Evolutionary conservation across 2,888 invertebrate genomes (phyloP).

Genomic region (Rhorus exstirpatorius): DNA sequence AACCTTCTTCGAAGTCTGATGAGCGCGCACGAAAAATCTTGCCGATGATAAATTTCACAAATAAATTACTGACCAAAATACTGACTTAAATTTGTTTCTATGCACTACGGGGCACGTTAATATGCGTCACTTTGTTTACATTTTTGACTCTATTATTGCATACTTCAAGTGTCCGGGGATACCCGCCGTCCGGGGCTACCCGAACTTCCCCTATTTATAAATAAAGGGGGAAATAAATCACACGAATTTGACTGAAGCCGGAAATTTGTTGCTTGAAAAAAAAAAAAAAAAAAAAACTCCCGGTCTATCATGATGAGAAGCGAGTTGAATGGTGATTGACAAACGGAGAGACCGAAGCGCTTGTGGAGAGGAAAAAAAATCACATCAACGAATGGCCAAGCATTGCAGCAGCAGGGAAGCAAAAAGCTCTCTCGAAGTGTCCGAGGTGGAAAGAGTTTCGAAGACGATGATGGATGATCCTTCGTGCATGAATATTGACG

Average conservation of each 20-base stretch:
- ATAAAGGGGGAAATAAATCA: neutral
- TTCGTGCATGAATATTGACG: constrained; percentile 52
- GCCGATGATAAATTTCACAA: no score
- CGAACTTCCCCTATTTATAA: no score
- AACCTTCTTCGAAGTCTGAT: no score
- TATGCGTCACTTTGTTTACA: no score
- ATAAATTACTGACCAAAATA: no score
- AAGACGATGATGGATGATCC: constrained; percentile 57
- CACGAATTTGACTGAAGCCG: constrained; percentile 15
- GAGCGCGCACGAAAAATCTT: no score
- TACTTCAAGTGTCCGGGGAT: no score
- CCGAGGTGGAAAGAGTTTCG: constrained; percentile 17
- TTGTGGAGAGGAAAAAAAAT: constrained; percentile 26
- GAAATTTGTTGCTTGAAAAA: constrained; percentile 26
- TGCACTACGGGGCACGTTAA: no score
- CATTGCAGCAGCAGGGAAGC: constrained; percentile 18
- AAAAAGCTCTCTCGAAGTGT: constrained; percentile 34
- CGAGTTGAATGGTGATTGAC: constrained; percentile 20
- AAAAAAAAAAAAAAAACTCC: constrained; percentile 1
- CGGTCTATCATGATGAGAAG: constrained; percentile 10
- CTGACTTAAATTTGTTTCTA: no score
- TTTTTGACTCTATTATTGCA: no score
- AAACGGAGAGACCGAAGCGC: constrained; percentile 4
- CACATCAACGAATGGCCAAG: constrained; percentile 25
- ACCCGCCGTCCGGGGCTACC: no score